Conservation (phyloP, 1,140 invertebrate species). For the Archegozetes longisetosus region DNA sequence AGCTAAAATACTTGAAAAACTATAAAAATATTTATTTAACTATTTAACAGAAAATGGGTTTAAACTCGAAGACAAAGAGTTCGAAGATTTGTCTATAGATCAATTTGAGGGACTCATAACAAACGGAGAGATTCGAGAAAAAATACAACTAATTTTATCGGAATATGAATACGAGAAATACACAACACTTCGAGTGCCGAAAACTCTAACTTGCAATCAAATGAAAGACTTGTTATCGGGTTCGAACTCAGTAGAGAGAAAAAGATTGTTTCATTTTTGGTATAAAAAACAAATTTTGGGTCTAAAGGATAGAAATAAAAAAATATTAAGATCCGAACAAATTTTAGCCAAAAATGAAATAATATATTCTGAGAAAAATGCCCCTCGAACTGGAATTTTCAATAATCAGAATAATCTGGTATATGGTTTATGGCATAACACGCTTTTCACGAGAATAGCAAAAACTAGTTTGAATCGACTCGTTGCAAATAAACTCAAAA, state of each 20-base stretch:
- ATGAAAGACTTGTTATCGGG: not conserved
- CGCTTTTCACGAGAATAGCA: conserved; percentile 44
- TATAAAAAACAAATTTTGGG: conserved; percentile 40
- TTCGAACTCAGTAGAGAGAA: not conserved
- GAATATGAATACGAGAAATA: conserved; percentile 7
- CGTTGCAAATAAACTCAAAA: conserved; percentile 42
- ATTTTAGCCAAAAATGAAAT: conserved; percentile 12
- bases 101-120: conserved; percentile 19
- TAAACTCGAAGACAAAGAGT: no score
- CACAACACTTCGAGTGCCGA: not conserved
- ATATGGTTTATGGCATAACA: conserved; percentile 45
- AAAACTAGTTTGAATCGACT: conserved; percentile 44
- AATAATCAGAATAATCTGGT: conserved; percentile 15
- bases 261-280: conserved; percentile 35
- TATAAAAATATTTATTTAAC: no score
- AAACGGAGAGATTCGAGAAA: conserved; percentile 32
- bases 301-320: conserved; percentile 17
- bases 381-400: not conserved
- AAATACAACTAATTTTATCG: conserved; percentile 1
- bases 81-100: not conserved
- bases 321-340: conserved; percentile 25
- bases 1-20: no score
- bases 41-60: no score
- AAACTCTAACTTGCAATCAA: not conserved
- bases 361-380: not conserved